These are phyloP conservation scores for Pachliopta kotzebuea DNA, from an alignment of 2,888 invertebrate species.

Conservation along the genomic window DNA sequence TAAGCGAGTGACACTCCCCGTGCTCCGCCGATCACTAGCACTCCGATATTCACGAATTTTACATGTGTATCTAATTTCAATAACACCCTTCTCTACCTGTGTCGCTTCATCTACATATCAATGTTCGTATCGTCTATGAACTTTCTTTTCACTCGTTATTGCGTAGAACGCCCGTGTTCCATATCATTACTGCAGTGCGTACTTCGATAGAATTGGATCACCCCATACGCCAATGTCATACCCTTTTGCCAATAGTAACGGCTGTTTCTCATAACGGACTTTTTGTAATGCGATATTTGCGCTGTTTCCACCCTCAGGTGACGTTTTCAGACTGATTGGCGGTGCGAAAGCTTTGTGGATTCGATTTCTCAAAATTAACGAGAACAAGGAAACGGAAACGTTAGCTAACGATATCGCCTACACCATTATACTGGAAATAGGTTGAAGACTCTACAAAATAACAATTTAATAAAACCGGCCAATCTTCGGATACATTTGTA, in stretches of 20 bases:
- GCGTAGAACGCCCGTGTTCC: slow-evolving; percentile 77
- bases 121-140: slow-evolving; percentile 70
- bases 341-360: slow-evolving; percentile 58
- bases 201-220: slow-evolving; percentile 75
- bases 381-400: slow-evolving; percentile 38
- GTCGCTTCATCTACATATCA: slow-evolving; percentile 78
- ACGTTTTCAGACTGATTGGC: slow-evolving; percentile 64
- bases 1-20: slow-evolving; percentile 19
- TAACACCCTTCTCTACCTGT: slow-evolving; percentile 73
- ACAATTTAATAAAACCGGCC: slow-evolving; percentile 28
- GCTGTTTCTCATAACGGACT: slow-evolving; percentile 78
- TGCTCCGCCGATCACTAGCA: slow-evolving; percentile 48
- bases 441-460: slow-evolving; percentile 4
- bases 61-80: slow-evolving; percentile 76
- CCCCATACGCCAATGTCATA: slow-evolving; percentile 70
- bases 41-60: slow-evolving; percentile 64
- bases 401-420: background rate
- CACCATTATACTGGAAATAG: background rate
- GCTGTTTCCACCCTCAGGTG: slow-evolving; percentile 74
- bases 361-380: slow-evolving; percentile 54
- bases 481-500: slow-evolving; percentile 51
- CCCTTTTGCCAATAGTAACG: slow-evolving; percentile 76
- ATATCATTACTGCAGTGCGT: slow-evolving; percentile 72
- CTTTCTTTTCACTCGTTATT: slow-evolving; percentile 74
- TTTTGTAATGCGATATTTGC: slow-evolving; percentile 76